Evolutionary conservation across 2,888 invertebrate species (phyloP).

Genomic region (Dyspetes luteomarginatus): DNA sequence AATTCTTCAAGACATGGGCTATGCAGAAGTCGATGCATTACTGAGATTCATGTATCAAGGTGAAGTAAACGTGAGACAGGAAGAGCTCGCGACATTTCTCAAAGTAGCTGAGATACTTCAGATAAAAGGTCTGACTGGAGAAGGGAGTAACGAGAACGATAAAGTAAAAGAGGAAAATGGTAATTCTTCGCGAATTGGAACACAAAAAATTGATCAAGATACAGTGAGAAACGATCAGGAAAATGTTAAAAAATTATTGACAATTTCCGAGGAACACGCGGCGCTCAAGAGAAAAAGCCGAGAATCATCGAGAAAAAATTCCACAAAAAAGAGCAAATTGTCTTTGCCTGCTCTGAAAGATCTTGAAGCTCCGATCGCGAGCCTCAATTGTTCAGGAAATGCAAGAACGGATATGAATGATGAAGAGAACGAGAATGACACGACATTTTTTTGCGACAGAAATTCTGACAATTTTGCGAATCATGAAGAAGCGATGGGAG

Average conservation of each 20-base stretch:
- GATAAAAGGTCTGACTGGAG: slow-evolving; percentile 73
- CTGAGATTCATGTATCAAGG: slow-evolving; percentile 77
- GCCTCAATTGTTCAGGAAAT: neutral
- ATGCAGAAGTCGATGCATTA: slow-evolving; percentile 70
- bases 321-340: slow-evolving; percentile 24
- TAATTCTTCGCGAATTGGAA: slow-evolving; percentile 7
- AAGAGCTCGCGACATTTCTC: slow-evolving; percentile 74
- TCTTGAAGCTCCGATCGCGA: slow-evolving; percentile 16
- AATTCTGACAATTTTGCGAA: slow-evolving; percentile 34
- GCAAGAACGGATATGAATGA: neutral
- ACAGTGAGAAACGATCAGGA: slow-evolving; percentile 31
- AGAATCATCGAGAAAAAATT: slow-evolving; percentile 25
- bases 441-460: slow-evolving; percentile 9
- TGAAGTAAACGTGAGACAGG: slow-evolving; percentile 75
- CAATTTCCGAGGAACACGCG: slow-evolving; percentile 7
- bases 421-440: slow-evolving; percentile 45
- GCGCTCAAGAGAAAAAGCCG: slow-evolving; percentile 48
- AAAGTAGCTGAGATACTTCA: slow-evolving; percentile 75
- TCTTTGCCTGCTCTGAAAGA: slow-evolving; percentile 41
- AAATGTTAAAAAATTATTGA: slow-evolving; percentile 8
- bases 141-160: slow-evolving; percentile 27
- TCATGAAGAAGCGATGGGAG: slow-evolving; percentile 14
- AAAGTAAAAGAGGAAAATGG: slow-evolving; percentile 33
- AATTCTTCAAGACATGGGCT: slow-evolving; percentile 75
- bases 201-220: slow-evolving; percentile 28